These are phyloP conservation scores for Astyanax mexicanus DNA, from an alignment of 2,797 vertebrate species.

Conservation along the genomic window DNA sequence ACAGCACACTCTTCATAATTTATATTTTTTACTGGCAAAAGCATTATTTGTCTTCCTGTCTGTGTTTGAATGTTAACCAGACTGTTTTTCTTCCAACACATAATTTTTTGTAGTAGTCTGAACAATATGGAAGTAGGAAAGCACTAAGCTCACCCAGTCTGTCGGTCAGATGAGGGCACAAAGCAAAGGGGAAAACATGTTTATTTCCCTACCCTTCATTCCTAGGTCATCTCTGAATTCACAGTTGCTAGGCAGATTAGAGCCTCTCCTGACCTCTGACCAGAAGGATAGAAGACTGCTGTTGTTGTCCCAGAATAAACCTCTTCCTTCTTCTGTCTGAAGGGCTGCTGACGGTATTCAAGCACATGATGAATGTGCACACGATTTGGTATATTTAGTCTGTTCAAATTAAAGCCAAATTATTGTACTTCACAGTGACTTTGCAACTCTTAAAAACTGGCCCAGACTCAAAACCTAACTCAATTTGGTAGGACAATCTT, in stretches of 20 bases:
- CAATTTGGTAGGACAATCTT: conserved; percentile 1
- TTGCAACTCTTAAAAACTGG: conserved; percentile 2
- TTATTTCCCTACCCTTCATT: not conserved
- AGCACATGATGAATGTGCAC: not conserved
- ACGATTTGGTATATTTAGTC: not conserved
- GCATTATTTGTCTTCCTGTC: conserved; percentile 61
- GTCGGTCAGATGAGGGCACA: not conserved
- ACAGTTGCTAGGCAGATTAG: conserved; percentile 9
- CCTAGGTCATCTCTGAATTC: not conserved
- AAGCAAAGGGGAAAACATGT: conserved; percentile 14
- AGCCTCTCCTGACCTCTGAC: not conserved
- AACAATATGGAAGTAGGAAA: conserved; percentile 52
- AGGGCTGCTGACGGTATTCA: not conserved
- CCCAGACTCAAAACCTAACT: not conserved
- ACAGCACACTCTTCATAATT: conserved; percentile 64
- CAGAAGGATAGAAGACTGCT: not conserved
- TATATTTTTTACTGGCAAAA: conserved; percentile 77
- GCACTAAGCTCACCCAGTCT: not conserved
- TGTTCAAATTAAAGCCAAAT: not conserved
- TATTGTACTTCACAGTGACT: not conserved
- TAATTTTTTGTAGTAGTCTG: conserved; percentile 52
- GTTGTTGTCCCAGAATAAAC: not conserved
- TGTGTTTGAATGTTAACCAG: conserved; percentile 74
- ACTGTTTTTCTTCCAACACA: conserved; percentile 50
- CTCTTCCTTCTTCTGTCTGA: not conserved